Evolutionary conservation across 2,797 vertebrate species (phyloP), one percentile per base, ranked within the genome.

Genomic region (Selene dorsalis): DNA sequence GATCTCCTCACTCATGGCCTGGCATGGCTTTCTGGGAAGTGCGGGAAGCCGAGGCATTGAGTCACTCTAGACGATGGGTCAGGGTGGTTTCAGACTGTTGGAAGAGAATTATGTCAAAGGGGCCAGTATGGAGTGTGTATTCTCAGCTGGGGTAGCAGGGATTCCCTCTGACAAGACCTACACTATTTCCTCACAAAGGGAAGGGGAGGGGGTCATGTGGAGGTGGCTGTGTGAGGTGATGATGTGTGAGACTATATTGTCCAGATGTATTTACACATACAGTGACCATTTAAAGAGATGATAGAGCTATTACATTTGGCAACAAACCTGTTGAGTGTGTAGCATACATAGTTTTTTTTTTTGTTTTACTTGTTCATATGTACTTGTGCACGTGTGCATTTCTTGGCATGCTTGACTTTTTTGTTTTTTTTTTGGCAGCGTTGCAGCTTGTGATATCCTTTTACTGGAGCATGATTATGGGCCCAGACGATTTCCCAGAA

Each of bases 121-220:
- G 88, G 84, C 89, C 84, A 52, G 71, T 62, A 24, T 70, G 88
- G 84, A 81, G 89, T 89, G 92, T 84, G 88, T 93, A 87, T 90
- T 90, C 91, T 94, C 93, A 93, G 79, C 81, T 82, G 67, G 86
- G 84, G 80, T 69, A 79, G 72, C 78, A 90, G 92, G 92, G 92
- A 94, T 94, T 94, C 93, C 91, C 91, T 93, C 84, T 91, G 94
- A 94, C 93, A 93, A 91, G 91, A 88, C 88, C 84, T 82, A 72
- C 83, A 80, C 90, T 91, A 79, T 91, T 92, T 89, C 86, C 85
- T 75, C 66, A 76, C 14, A 30, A 55, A 67, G 57, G 43, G 45
- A 82, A 48, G 52, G 47, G 66, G 38, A 35, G 57, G n/a, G 65
- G 59, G 61, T 52, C 39, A 38, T 26, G 59, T 35, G 73, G 48